Evolutionary conservation across 2,888 invertebrate species (phyloP).

Genomic region (Corbicula japonica): DNA sequence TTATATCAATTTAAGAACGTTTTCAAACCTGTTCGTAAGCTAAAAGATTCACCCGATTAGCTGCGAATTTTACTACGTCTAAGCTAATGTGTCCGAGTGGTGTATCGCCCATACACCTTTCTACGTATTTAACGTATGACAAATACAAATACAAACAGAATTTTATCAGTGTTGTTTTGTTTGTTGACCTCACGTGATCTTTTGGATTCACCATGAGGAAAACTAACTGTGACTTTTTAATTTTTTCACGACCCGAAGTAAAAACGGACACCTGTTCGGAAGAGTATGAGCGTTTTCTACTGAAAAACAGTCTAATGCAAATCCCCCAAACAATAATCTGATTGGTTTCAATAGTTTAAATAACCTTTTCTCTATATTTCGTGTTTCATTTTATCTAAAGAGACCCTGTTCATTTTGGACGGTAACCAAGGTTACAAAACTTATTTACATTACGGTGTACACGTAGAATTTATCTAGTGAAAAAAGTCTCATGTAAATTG

Average conservation of each 20-base stretch:
- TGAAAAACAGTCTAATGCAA: background rate
- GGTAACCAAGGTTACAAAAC: conserved; percentile 12
- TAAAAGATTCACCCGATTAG: too few species aligned
- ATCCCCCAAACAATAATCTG: background rate
- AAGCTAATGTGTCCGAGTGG: too few species aligned
- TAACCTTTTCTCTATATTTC: background rate
- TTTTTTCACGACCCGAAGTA: background rate
- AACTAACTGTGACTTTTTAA: background rate
- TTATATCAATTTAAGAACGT: too few species aligned
- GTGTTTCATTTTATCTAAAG: background rate
- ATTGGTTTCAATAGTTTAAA: background rate
- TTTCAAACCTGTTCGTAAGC: too few species aligned
- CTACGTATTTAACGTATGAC: too few species aligned
- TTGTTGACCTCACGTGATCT: conserved; percentile 5
- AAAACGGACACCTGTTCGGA: background rate
- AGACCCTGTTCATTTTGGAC: background rate
- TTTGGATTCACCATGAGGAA: background rate
- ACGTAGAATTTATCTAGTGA: too few species aligned
- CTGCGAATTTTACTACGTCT: too few species aligned
- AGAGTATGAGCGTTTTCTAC: background rate
- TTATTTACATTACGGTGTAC: conserved; percentile 39
- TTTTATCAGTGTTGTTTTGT: background rate
- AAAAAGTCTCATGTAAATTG: too few species aligned
- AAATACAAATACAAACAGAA: background rate
- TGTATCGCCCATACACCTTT: too few species aligned